A percentile compares a stretch with the other conserved stretches of the same genome.
These are phyloP conservation scores for Rhingia campestris DNA, from an alignment of 2,888 invertebrate species.

Conservation along the genomic window DNA sequence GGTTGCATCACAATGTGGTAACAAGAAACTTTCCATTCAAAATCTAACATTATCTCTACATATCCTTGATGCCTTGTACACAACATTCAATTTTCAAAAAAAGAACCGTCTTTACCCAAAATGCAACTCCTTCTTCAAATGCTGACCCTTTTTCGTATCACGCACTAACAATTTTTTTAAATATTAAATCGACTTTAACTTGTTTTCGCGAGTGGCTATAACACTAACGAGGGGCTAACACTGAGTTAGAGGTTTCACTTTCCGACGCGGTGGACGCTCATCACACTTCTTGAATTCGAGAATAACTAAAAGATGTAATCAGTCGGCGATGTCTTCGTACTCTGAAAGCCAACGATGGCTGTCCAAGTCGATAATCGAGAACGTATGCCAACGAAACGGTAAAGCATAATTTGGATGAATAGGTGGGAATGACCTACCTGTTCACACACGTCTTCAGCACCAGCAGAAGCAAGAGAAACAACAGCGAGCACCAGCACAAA, in stretches of 20 bases:
- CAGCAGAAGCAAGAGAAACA: conserved; percentile 44
- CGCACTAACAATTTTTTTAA: conserved; percentile 4
- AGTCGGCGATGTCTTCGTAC: conserved; percentile 59
- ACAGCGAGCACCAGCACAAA: not conserved
- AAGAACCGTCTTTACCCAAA: conserved; percentile 17
- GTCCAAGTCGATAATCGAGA: conserved; percentile 71
- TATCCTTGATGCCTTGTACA: not conserved
- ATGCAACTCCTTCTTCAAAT: not conserved
- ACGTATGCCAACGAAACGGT: conserved; percentile 71
- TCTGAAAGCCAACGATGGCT: conserved; percentile 58
- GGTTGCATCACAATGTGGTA: not conserved
- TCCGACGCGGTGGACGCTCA: conserved; percentile 68
- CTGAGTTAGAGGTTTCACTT: conserved; percentile 60
- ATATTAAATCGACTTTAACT: conserved; percentile 10
- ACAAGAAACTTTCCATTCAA: not conserved
- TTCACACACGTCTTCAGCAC: conserved; percentile 59
- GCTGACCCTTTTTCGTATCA: conserved; percentile 23
- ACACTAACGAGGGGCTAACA: conserved; percentile 17
- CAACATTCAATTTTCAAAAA: not conserved
- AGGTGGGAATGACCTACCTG: conserved; percentile 74
- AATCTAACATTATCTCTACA: not conserved
- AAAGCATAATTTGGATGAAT: conserved; percentile 72
- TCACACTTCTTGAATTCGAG: conserved; percentile 74
- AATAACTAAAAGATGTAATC: conserved; percentile 73
- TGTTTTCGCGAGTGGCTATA: conserved; percentile 43